phyloP scores from a whole-genome alignment of 2,797 vertebrate genomes.

The Petrocephalus schoutedeni region DNA sequence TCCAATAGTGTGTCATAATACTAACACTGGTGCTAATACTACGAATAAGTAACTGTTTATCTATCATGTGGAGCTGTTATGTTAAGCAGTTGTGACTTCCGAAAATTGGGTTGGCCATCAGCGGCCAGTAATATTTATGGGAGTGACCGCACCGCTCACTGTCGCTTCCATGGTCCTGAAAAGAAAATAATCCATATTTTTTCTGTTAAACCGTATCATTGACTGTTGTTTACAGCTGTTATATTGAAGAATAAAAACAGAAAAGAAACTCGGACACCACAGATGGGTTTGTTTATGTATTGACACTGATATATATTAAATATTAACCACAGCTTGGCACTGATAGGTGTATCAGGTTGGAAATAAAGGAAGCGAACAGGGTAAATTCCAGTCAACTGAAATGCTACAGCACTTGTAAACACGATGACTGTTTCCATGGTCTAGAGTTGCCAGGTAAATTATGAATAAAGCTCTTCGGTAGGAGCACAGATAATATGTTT shows the following conservation, averaged over 20 bases:
- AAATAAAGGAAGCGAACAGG: neutral
- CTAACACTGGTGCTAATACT: neutral
- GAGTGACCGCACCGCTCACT: neutral
- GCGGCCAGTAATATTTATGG: neutral
- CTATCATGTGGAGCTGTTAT: neutral
- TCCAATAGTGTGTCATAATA: neutral
- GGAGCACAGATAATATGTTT: neutral
- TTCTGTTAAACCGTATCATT: neutral
- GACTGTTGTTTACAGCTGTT: neutral
- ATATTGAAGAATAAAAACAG: neutral
- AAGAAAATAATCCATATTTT: neutral
- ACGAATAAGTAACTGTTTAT: neutral
- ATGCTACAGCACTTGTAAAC: neutral
- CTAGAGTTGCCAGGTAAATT: conserved; percentile 2
- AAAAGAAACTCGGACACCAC: neutral
- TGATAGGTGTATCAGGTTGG: neutral
- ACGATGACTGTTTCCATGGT: conserved; percentile 7
- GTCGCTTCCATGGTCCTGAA: neutral
- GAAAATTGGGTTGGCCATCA: neutral
- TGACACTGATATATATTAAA: neutral
- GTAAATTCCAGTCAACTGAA: conserved; percentile 4
- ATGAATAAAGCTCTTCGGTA: neutral
- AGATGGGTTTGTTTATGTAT: neutral
- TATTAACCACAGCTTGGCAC: neutral
- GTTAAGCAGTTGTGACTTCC: neutral